Percentiles rank a stretch among this genome's conserved stretches.
These are phyloP conservation scores for Campylomormyrus tamandua DNA, from an alignment of 2,113 vertebrate species.

Conservation along the genomic window DNA sequence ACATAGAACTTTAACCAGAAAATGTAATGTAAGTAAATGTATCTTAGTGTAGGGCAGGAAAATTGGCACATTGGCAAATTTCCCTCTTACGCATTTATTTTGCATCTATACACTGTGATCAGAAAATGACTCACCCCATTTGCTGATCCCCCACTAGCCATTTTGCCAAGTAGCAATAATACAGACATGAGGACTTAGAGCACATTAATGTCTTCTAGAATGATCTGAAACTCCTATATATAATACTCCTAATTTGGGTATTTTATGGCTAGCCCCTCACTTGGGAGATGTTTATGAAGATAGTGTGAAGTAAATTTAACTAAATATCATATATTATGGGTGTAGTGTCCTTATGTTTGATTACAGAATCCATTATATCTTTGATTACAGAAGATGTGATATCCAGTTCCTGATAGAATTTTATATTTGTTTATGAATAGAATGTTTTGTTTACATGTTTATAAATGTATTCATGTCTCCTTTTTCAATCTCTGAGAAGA, in stretches of 20 bases:
- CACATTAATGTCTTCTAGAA: neutral
- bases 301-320: neutral
- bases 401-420: neutral
- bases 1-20: neutral
- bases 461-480: neutral
- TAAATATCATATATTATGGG: neutral
- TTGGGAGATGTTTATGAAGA: neutral
- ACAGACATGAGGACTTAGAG: neutral
- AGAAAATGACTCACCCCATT: neutral
- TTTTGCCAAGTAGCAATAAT: neutral
- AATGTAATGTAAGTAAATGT: neutral
- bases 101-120: neutral
- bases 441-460: neutral
- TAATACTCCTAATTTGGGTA: neutral
- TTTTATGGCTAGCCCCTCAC: neutral
- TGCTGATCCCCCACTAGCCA: neutral
- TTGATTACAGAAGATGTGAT: neutral
- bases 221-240: neutral
- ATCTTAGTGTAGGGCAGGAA: neutral
- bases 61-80: neutral
- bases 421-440: neutral
- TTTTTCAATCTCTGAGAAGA: neutral
- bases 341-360: neutral
- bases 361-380: neutral
- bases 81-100: neutral